Percentiles rank a stretch among this genome's conserved stretches.
phyloP scores from a whole-genome alignment of 2,113 vertebrate genomes.

The Phalacrocorax brasilianus region DNA sequence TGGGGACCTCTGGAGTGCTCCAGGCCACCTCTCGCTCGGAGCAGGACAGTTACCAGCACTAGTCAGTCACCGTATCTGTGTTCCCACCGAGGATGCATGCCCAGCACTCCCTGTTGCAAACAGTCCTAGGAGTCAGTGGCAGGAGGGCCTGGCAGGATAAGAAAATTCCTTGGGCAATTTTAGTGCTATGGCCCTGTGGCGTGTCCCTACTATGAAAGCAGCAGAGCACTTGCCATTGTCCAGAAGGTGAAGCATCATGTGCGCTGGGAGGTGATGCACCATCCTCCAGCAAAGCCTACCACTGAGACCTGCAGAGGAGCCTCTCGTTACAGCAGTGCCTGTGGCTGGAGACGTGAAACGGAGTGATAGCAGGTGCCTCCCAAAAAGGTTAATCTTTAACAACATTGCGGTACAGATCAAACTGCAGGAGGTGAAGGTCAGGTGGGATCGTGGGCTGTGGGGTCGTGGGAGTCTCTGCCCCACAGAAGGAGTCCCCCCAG shows the following conservation, averaged over 20 bases:
- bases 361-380: not conserved
- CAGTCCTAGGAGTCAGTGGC: not conserved
- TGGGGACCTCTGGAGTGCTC: not conserved
- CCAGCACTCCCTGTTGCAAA: not conserved
- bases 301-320: not conserved
- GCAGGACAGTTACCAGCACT: not conserved
- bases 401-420: not conserved
- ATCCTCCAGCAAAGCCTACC: not conserved
- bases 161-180: not conserved
- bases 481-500: not conserved
- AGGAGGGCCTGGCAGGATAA: not conserved
- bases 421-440: not conserved
- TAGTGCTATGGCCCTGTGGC: not conserved
- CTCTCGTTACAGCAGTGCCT: not conserved
- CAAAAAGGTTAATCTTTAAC: not conserved
- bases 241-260: not conserved
- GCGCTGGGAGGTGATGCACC: not conserved
- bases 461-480: not conserved
- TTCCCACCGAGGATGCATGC: not conserved
- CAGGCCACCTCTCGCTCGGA: not conserved
- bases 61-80: not conserved
- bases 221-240: not conserved
- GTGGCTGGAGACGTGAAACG: rapidly evolving
- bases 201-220: not conserved
- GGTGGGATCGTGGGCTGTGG: not conserved